Conservation (phyloP, 1,140 invertebrate genomes). For the Bombus vancouverensis region DNA sequence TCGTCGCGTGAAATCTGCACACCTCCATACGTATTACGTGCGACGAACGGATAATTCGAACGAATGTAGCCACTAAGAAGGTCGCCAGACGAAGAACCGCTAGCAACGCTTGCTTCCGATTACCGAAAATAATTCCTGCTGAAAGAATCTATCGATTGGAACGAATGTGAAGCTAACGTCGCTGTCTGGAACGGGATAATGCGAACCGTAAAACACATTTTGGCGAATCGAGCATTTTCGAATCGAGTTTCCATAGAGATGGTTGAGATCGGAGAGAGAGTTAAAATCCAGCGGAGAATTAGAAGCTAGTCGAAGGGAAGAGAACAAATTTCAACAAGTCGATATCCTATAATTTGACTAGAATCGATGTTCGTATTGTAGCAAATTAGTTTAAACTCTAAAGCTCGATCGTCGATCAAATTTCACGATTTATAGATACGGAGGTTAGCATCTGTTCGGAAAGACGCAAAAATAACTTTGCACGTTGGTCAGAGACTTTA, state of each 20-base stretch:
- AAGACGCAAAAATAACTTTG: neutral
- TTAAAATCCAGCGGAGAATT: neutral
- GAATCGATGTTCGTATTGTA: neutral
- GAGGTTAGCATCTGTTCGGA: neutral
- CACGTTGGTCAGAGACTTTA: neutral
- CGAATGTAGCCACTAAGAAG: no score
- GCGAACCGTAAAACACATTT: neutral
- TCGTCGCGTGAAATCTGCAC: no score
- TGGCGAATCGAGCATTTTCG: neutral
- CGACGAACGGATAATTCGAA: no score
- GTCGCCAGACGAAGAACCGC: no score
- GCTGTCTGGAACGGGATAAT: neutral
- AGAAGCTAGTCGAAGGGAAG: neutral
- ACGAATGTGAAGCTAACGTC: neutral
- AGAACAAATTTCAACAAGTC: neutral
- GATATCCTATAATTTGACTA: neutral
- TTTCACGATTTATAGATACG: rapidly evolving
- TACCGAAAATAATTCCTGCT: neutral
- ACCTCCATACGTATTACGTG: no score
- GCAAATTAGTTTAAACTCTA: neutral
- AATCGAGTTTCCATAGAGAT: neutral
- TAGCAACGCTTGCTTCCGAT: neutral
- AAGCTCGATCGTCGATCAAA: neutral
- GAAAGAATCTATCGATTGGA: neutral
- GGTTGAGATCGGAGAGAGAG: neutral